phyloP scores from a whole-genome alignment of 2,113 vertebrate species.

The Cyanoliseus patagonus region DNA sequence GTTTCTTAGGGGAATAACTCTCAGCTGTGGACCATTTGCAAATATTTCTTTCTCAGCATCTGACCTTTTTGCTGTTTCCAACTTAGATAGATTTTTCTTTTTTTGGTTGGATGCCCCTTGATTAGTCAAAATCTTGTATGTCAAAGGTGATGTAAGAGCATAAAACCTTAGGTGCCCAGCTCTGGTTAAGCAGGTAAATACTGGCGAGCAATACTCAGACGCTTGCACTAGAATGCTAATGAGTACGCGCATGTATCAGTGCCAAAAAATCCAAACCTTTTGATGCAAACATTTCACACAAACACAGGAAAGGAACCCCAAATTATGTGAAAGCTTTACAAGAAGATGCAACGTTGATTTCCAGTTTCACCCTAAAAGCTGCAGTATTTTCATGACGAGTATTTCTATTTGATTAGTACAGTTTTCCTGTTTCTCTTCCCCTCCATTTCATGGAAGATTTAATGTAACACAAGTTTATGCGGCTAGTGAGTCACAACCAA shows the following conservation, averaged over 20 bases:
- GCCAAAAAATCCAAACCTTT: not conserved
- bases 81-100: not conserved
- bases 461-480: constrained; percentile 22
- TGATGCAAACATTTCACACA: not conserved
- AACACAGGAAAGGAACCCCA: not conserved
- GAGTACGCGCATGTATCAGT: too few species aligned
- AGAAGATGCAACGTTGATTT: not conserved
- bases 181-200: not conserved
- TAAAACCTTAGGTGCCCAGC: not conserved
- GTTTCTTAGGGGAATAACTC: not conserved
- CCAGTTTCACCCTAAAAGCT: not conserved
- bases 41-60: not conserved
- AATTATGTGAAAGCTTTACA: not conserved
- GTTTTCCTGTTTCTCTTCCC: not conserved
- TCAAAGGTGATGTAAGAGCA: not conserved
- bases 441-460: not conserved
- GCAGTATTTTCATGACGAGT: not conserved
- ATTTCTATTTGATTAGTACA: not conserved
- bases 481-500: constrained; percentile 58
- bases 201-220: not conserved
- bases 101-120: not conserved
- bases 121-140: not conserved
- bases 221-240: not conserved
- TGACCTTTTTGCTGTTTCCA: not conserved
- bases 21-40: not conserved